These are phyloP conservation scores for Pantelozetes paolii DNA, from an alignment of 2,888 invertebrate species.

Conservation along the genomic window DNA sequence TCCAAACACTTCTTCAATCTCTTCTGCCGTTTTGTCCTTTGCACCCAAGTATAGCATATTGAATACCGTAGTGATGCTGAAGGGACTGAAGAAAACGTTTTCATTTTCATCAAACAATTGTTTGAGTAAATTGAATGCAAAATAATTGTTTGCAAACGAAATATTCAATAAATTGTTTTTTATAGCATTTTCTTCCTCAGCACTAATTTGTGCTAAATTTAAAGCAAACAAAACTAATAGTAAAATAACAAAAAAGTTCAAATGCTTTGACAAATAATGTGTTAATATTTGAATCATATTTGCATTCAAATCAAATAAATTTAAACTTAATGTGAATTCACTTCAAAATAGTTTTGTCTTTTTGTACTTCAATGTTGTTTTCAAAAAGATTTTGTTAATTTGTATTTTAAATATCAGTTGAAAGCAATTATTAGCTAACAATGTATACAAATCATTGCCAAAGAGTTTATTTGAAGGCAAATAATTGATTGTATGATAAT, in stretches of 20 bases:
- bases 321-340: too few relatives aligned
- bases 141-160: slow-evolving; percentile 10
- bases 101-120: neutral
- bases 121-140: slow-evolving; percentile 19
- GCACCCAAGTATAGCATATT: slow-evolving; percentile 42
- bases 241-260: neutral
- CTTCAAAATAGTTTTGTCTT: too few relatives aligned
- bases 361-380: too few relatives aligned
- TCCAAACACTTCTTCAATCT: slow-evolving; percentile 36
- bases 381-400: too few relatives aligned
- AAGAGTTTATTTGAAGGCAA: slow-evolving; percentile 23
- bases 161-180: neutral
- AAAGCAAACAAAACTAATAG: neutral
- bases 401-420: too few relatives aligned
- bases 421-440: neutral
- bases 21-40: slow-evolving; percentile 35
- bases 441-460: slow-evolving; percentile 32
- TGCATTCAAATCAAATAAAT: too few relatives aligned
- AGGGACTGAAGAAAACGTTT: slow-evolving; percentile 44
- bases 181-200: neutral
- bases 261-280: too few relatives aligned
- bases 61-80: slow-evolving; percentile 42
- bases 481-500: slow-evolving; percentile 32
- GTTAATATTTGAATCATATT: too few relatives aligned
- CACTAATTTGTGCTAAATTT: neutral